Evolutionary conservation across 2,797 vertebrate genomes (phyloP).

Genomic region (Pyrocephalus nanus): DNA sequence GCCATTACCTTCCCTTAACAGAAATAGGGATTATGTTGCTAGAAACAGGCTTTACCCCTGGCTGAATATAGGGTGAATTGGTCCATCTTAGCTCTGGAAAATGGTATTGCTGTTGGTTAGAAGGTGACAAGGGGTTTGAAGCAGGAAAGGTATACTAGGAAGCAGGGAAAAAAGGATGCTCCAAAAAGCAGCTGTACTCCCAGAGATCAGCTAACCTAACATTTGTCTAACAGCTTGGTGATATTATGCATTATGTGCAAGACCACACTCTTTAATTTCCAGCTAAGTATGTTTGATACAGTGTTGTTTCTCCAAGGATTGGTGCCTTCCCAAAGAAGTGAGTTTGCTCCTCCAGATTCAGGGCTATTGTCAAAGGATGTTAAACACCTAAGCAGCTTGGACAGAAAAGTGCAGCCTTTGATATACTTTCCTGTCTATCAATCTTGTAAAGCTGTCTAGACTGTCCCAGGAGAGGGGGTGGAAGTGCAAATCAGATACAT

Average conservation of each 20-base stretch:
- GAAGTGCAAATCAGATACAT: slow-evolving; percentile 43
- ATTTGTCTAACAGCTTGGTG: neutral
- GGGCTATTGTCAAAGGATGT: neutral
- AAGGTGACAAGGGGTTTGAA: neutral
- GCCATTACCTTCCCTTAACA: neutral
- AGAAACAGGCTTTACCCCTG: neutral
- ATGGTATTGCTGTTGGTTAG: neutral
- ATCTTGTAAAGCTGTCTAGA: slow-evolving; percentile 37
- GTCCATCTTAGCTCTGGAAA: neutral
- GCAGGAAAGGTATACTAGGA: neutral
- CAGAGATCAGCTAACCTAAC: neutral
- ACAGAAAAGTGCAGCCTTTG: neutral
- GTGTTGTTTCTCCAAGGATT: neutral
- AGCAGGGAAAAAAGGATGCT: neutral
- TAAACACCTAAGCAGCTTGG: slow-evolving; percentile 5
- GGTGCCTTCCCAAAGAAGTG: neutral
- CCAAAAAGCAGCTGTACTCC: neutral
- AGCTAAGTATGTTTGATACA: neutral
- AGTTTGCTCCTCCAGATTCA: neutral
- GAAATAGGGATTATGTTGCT: neutral
- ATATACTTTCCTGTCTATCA: slow-evolving; percentile 16
- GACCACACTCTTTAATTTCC: neutral
- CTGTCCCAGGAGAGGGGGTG: neutral
- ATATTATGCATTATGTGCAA: neutral
- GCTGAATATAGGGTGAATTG: neutral